These are phyloP conservation scores for Neodiprion pinetum DNA, from an alignment of 1,140 invertebrate genomes.

Conservation along the genomic window DNA sequence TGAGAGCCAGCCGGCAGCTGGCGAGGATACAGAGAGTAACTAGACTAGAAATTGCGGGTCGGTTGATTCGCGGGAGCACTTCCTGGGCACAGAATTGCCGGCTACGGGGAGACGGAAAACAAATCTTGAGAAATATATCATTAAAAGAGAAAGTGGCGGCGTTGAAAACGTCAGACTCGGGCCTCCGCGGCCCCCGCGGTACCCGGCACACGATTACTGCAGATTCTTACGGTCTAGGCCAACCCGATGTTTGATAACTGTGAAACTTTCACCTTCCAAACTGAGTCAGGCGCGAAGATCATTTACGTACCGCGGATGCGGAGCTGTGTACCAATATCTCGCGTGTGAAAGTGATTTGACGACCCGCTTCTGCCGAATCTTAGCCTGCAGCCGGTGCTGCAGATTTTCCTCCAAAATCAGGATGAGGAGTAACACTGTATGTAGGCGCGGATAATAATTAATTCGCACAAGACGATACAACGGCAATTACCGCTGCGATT, in stretches of 20 bases:
- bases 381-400: too few relatives aligned
- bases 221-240: constrained; percentile 48
- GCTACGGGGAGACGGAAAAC: background rate
- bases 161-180: constrained; percentile 8
- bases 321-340: background rate
- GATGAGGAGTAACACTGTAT: too few relatives aligned
- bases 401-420: too few relatives aligned
- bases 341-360: background rate
- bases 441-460: background rate
- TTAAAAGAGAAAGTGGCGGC: constrained; percentile 38
- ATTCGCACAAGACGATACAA: background rate
- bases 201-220: background rate
- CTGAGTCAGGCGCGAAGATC: background rate
- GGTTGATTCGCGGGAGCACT: background rate
- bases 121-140: constrained; percentile 22
- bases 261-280: constrained; percentile 49
- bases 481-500: background rate
- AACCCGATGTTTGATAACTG: constrained; percentile 44
- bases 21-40: too few relatives aligned
- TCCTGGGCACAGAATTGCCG: background rate
- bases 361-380: too few relatives aligned
- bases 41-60: too few relatives aligned
- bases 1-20: too few relatives aligned
- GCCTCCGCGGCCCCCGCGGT: background rate
- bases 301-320: background rate